Evolutionary conservation across 2,797 vertebrate genomes (phyloP), one percentile per base, ranked within the genome.

Genomic region (Kryptolebias ocellatus): DNA sequence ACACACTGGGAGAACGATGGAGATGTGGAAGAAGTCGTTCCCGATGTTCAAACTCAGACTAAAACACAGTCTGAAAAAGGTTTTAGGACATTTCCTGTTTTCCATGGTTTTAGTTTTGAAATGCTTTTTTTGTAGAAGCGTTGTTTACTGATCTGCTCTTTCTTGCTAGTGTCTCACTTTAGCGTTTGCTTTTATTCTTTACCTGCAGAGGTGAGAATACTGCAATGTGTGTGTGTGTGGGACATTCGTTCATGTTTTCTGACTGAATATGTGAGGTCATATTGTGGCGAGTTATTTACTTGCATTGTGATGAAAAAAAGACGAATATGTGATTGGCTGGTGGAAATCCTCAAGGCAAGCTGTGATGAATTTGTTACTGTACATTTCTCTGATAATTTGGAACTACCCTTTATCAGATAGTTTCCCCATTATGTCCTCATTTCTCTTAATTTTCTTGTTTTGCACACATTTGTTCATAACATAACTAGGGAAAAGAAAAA

Each of bases 171-270:
- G 10, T 31, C 1, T n/a, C 16, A 11, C 20, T 50, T 12, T 4
- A 57, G 42, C 11, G 10, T 28, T 37, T n/a, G 54, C 52, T 62
- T 44, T 28, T 52, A 47, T 55, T n/a, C n/a, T 49, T 58, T 60
- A 49, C 56, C 46, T n/a, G 39, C 34, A 62, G 14, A 47, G 34
- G 15, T 53, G 29, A 24, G 64, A 55, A 74, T 34, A 27, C 60
- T 70, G 60, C 44, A 56, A n/a, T 42, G 57, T 67, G 60, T 72
- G 34, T 69, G 42, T 69, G 46, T 44, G 50, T 64, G 55, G 60
- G 57, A 55, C 51, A 9, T 51, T 51, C 24, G 39, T 46, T 39
- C 51, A 46, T 63, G 34, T 53, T 53, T 27, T 31, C 18, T 67
- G 31, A 18, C 17, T 47, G 8, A 27, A 27, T 28, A 56, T 28